Conservation (phyloP, 1,140 invertebrate genomes). For the Achroia grisella region DNA sequence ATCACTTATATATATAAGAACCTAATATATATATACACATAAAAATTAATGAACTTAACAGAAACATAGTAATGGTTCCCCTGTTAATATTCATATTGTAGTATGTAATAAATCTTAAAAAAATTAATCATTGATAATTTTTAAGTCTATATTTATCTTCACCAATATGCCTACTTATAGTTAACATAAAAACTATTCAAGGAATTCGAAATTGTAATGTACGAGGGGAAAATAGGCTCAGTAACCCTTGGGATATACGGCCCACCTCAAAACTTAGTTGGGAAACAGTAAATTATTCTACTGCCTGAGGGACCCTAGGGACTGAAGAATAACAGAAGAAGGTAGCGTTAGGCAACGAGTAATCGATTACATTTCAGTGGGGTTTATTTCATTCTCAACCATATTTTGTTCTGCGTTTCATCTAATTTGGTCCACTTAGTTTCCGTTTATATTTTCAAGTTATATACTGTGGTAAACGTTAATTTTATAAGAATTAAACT, state of each 20-base stretch:
- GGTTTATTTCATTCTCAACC: conserved; percentile 8
- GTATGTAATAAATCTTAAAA: too few species aligned
- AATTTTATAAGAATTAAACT: too few species aligned
- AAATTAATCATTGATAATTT: too few species aligned
- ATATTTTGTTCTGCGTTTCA: background rate
- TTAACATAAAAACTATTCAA: conserved; percentile 9
- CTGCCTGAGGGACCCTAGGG: conserved; percentile 24
- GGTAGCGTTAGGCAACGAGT: conserved; percentile 21
- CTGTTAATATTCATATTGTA: too few species aligned
- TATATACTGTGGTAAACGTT: too few species aligned
- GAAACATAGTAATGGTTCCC: too few species aligned
- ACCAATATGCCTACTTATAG: background rate
- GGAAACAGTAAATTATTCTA: conserved; percentile 57
- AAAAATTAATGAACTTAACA: too few species aligned
- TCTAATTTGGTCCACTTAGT: too few species aligned
- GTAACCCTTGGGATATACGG: conserved; percentile 21
- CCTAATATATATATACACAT: too few species aligned
- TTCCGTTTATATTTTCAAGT: too few species aligned
- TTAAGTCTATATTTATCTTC: conserved; percentile 4
- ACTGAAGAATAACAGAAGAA: conserved; percentile 54
- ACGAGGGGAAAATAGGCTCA: conserved; percentile 21
- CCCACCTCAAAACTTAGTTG: conserved; percentile 47
- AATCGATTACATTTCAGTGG: conserved; percentile 27
- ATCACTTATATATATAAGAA: too few species aligned
- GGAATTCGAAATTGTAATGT: conserved; percentile 24